These are phyloP conservation scores for Orycteropus afer DNA, from an alignment of 2,113 vertebrate species.

Conservation along the genomic window DNA sequence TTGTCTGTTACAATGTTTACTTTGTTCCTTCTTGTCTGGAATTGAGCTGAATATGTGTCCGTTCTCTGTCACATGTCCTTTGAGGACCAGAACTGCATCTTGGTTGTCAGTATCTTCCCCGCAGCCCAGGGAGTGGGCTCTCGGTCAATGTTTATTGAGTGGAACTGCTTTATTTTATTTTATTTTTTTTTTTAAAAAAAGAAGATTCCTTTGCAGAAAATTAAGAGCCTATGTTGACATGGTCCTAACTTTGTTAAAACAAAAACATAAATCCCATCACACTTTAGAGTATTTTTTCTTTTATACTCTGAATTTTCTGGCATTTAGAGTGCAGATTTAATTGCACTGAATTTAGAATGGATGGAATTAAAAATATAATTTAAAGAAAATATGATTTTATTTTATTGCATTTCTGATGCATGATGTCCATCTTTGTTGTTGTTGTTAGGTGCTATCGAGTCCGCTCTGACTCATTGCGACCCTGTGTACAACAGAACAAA, in stretches of 20 bases:
- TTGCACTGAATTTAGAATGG: neutral
- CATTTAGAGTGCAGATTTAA: neutral
- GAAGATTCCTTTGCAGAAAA: neutral
- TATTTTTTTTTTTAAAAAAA: neutral
- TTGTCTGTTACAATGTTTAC: conserved; percentile 54
- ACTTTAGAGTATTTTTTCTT: neutral
- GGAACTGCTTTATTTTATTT: neutral
- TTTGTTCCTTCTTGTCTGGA: conserved; percentile 48
- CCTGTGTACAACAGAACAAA: no score
- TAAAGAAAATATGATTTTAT: neutral
- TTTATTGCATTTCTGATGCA: neutral
- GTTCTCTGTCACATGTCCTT: neutral
- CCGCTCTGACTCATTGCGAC: no score
- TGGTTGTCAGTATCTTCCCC: neutral
- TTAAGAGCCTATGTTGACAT: neutral
- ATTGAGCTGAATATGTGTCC: neutral
- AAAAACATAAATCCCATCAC: neutral
- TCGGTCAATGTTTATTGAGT: neutral
- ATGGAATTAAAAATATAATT: neutral
- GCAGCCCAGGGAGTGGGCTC: neutral
- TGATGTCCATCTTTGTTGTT: neutral
- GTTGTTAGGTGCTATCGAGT: no score
- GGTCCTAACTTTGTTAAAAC: neutral
- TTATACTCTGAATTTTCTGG: neutral
- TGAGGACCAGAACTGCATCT: neutral